A percentile compares a stretch with the other conserved stretches of the same genome.
Evolutionary conservation across 2,113 vertebrate species (phyloP).

Genomic region (Barbus barbus): DNA sequence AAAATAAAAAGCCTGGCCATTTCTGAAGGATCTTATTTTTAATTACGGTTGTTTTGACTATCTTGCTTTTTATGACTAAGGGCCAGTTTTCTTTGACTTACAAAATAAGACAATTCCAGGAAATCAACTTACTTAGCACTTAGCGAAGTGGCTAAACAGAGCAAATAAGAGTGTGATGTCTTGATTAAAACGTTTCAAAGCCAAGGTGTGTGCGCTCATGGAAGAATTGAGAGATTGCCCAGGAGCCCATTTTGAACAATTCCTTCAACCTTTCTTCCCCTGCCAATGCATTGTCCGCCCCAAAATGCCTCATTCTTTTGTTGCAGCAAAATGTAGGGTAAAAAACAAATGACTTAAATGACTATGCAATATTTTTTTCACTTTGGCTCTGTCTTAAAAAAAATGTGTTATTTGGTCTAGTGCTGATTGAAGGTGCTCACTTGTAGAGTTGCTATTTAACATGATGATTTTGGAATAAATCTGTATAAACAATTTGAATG

Average conservation of each 20-base stretch:
- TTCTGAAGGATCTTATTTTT: neutral
- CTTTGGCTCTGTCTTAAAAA: slow-evolving; percentile 49
- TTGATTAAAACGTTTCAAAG: slow-evolving; percentile 30
- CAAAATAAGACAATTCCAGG: slow-evolving; percentile 36
- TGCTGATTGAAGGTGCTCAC: slow-evolving; percentile 51
- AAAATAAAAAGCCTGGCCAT: neutral
- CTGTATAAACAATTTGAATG: slow-evolving; percentile 59
- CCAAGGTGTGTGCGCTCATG: slow-evolving; percentile 19
- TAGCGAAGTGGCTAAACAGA: neutral
- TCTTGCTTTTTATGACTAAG: slow-evolving; percentile 4
- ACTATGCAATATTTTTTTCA: too few relatives aligned
- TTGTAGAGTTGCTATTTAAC: slow-evolving; percentile 21
- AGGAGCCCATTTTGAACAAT: slow-evolving; percentile 55
- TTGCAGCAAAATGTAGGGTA: slow-evolving; percentile 51
- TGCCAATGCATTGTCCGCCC: slow-evolving; percentile 57
- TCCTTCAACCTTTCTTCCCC: slow-evolving; percentile 60
- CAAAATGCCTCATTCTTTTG: slow-evolving; percentile 59
- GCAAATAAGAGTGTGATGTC: neutral
- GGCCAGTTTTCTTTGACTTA: neutral
- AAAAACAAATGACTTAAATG: slow-evolving; percentile 53
- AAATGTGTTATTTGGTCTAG: slow-evolving; percentile 53
- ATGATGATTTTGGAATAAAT: slow-evolving; percentile 59
- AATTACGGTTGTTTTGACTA: slow-evolving; percentile 1
- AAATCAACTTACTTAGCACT: slow-evolving; percentile 2
- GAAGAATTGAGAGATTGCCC: slow-evolving; percentile 59